Evolutionary conservation across 2,888 invertebrate species (phyloP).

Genomic region (Pseudanteris insignis): DNA sequence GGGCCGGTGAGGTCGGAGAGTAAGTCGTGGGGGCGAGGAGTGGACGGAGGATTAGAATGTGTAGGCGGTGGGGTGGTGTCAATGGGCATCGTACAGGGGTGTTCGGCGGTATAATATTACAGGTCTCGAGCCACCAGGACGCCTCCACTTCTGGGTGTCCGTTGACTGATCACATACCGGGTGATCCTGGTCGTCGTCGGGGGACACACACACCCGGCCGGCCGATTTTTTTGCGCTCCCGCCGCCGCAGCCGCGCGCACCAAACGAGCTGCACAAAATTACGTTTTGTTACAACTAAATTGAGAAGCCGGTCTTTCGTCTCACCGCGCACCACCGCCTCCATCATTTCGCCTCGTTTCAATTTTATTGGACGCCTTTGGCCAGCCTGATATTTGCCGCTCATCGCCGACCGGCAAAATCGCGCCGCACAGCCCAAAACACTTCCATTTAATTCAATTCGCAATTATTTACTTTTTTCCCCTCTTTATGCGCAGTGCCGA

Average conservation of each 20-base stretch:
- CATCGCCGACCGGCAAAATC: too few relatives aligned
- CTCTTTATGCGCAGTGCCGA: too few relatives aligned
- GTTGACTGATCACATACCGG: conserved; percentile 52
- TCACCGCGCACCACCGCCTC: too few relatives aligned
- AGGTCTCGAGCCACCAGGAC: conserved; percentile 55
- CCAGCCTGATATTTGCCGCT: too few relatives aligned
- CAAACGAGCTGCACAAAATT: conserved; percentile 35
- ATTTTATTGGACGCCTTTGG: too few relatives aligned
- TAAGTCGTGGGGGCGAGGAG: conserved; percentile 1
- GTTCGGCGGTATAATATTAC: conserved; percentile 61
- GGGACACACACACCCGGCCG: conserved; percentile 12
- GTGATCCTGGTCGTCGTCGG: conserved; percentile 51
- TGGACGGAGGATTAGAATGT: conserved; percentile 5
- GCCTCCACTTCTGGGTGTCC: conserved; percentile 55
- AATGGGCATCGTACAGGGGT: conserved; percentile 41
- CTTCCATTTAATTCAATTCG: too few relatives aligned
- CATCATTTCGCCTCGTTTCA: too few relatives aligned
- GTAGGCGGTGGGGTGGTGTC: conserved; percentile 17
- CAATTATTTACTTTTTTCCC: too few relatives aligned
- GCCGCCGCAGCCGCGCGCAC: conserved; percentile 14
- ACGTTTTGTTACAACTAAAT: conserved; percentile 16
- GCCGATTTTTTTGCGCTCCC: conserved; percentile 3
- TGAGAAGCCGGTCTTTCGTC: background rate
- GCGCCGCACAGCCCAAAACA: too few relatives aligned
- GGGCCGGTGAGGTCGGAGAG: too few relatives aligned